A percentile compares a stretch with the other conserved stretches of the same genome.
Evolutionary conservation across 2,113 vertebrate species (phyloP).

Genomic region (Sphaerodactylus townsendi): DNA sequence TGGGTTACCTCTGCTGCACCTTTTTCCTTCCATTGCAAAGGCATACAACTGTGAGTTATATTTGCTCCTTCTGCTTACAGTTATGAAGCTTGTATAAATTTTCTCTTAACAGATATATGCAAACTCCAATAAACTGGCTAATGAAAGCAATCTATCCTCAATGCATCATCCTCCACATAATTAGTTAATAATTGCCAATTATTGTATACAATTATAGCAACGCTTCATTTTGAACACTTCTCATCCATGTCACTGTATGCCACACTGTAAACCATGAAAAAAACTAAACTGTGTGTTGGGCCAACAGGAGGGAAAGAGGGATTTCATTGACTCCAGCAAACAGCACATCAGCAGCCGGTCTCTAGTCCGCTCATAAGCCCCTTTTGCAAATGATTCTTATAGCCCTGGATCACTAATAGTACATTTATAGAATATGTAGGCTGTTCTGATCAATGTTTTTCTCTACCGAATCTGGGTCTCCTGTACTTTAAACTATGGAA

Average conservation of each 20-base stretch:
- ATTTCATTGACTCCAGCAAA: rapidly evolving
- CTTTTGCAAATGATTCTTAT: not conserved
- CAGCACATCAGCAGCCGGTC: not conserved
- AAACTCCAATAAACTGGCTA: not conserved
- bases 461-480: no score
- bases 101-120: not conserved
- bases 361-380: not conserved
- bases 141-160: conserved; percentile 16
- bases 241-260: not conserved
- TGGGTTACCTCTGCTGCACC: not conserved
- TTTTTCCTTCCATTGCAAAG: not conserved
- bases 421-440: not conserved
- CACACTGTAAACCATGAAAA: not conserved
- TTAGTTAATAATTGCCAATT: conserved; percentile 26
- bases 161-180: not conserved
- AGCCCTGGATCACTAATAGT: not conserved
- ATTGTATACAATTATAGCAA: not conserved
- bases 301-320: not conserved
- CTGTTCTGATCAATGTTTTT: no score
- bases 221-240: conserved; percentile 3
- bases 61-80: not conserved
- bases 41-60: not conserved
- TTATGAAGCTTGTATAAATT: not conserved
- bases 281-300: not conserved
- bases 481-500: no score